A percentile compares a stretch with the other conserved stretches of the same genome.
phyloP scores from a whole-genome alignment of 2,888 invertebrate species.

The Phragmatobia fuliginosa region DNA sequence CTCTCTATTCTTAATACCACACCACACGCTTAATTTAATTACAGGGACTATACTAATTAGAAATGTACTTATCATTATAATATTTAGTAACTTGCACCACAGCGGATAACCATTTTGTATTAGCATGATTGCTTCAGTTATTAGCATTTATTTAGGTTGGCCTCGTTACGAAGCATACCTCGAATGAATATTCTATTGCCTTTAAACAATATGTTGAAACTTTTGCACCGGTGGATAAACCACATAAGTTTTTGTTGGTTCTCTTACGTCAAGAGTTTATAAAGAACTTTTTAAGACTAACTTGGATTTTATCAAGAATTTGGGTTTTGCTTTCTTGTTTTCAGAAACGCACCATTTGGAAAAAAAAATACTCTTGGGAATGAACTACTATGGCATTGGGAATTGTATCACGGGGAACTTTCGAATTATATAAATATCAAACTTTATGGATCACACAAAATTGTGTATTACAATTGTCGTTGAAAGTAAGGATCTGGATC shows the following conservation, averaged over 20 bases:
- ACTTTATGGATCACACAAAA: no score
- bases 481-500: no score
- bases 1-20: no score
- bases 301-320: background rate
- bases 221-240: conserved; percentile 15
- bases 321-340: background rate
- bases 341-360: background rate
- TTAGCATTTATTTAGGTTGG: conserved; percentile 80
- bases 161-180: conserved; percentile 67
- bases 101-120: conserved; percentile 69
- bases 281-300: background rate
- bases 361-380: no score
- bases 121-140: conserved; percentile 79
- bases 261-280: background rate
- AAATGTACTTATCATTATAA: background rate
- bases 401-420: no score
- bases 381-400: no score
- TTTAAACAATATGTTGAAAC: conserved; percentile 51
- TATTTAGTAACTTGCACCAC: conserved; percentile 54
- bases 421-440: background rate
- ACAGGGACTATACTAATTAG: background rate
- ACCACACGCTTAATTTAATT: no score
- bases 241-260: background rate
- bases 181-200: conserved; percentile 73
- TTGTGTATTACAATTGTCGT: no score